Base-by-base conservation (phyloP, 2,888 invertebrate species). In the Tyria jacobaeae region DNA sequence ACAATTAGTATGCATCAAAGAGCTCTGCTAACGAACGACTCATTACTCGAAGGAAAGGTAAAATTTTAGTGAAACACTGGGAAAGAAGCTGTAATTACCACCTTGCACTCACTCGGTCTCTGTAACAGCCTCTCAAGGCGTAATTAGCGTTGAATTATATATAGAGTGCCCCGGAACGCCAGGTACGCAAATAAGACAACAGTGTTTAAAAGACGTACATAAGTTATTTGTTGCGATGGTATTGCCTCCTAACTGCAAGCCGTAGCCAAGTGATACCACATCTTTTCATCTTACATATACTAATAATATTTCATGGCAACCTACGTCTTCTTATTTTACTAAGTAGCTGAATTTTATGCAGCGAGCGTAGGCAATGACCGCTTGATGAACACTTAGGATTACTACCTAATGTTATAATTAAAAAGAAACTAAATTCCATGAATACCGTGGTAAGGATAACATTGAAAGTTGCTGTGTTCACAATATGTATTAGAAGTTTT, bases 1-100 rank as follows among this genome's bases (percentile, higher is more conserved):
- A 84, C 84, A 87, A 89, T 89, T 88, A 87, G 80, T 80, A 82
- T 87, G 85, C 88, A 83, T 90, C 89, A 89, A 88, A 87, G 86
- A 83, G 83, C 82, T 82, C 68, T 70, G 71, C 79, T 89, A 88
- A 89, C 86, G 86, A 88, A 89, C 86, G 86, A 86, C 79, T 79
- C 85, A 80, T 82, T 82, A 83, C 76, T 71, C 75, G 75, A 72
- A 68, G 74, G 61, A 66, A 81, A 87, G 85, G 87, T 87, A 82
- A 87, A 89, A 89, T 88, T 90, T 89, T 89, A 89, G 90, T 88
- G 88, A 86, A 87, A 87, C 83, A 79, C 71, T 85, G 82, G 83
- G 85, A 83, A 83, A 82, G 80, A 79, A 75, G 78, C 75, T 51
- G 81, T 89, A 90, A 91, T 90, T 91, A 87, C 88, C 86, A 85